Evolutionary conservation across 2,113 vertebrate genomes (phyloP), one percentile per base, ranked within the genome.

Genomic region (Percina caprodes): DNA sequence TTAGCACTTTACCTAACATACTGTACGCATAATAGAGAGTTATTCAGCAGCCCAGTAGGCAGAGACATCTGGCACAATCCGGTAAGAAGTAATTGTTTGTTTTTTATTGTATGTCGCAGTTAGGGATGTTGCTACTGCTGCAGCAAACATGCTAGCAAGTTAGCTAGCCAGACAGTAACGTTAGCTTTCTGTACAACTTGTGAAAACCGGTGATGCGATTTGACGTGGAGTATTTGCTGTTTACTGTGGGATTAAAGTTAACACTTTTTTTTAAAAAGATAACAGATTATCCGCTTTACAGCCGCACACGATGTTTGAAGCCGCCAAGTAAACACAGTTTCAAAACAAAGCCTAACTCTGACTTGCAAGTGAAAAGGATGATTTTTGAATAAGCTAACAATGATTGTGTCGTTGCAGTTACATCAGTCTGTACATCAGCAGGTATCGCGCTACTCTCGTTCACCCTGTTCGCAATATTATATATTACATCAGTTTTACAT

Each of bases 91-190:
- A 10, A 0, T 0, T 6, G 3, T 52, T 52, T 52, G 0, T 58
- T 71, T 70, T 49, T 15, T 6, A 10, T 1, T 5, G 15, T 56
- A 3, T 51, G 0, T 26, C 6, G 23, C 39, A 14, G 24, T 49
- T 66, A 15, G 13, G 26, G n/a, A n/a, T 1, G 69, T 30, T 62
- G 49, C 19, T 71, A 5, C 48, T 45, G 80, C 75, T 39, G 48
- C 39, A 74, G 54, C 55, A 59, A 59, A 55, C 80, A 23, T 46
- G 77, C 77, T 84, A 87, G 82, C 83, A 52, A 4, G 51, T 30
- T 6, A 33, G 7, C 7, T 60, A 85, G 89, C 81, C 84, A 84
- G 61, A 81, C 21, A 6, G 68, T 24, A 6, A 67, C 73, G 16
- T 60, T 48, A 67, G 46, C 30, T 69, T 13, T 46, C 59, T 24